Conservation (phyloP, 2,797 vertebrate species). For the Tenualosa ilisha region DNA sequence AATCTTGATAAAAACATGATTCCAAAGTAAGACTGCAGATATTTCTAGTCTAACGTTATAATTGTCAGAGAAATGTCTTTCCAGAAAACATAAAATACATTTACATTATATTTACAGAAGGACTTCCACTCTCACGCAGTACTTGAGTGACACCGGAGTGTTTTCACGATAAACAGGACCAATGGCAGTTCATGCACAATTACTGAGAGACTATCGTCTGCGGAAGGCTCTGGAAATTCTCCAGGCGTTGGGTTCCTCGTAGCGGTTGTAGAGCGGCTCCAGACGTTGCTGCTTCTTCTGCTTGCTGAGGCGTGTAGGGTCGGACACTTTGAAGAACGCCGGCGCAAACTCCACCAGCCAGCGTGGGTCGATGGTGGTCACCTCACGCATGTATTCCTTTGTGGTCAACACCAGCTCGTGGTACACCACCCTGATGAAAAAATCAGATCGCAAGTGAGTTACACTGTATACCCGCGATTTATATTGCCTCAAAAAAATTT, state of each 20-base stretch:
- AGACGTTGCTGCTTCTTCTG: slow-evolving; percentile 98
- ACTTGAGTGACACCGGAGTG: not conserved
- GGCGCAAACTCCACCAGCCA: slow-evolving; percentile 98
- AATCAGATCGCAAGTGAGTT: not conserved
- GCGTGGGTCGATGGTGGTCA: slow-evolving; percentile 96
- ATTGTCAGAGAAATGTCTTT: not conserved
- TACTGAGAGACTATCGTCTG: slow-evolving; percentile 72
- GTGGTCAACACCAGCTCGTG: slow-evolving; percentile 97
- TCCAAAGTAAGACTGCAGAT: not conserved
- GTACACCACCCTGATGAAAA: slow-evolving; percentile 88
- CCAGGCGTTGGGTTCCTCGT: slow-evolving; percentile 98
- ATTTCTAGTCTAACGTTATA: not conserved
- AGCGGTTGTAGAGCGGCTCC: slow-evolving; percentile 96
- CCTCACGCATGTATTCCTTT: slow-evolving; percentile 98
- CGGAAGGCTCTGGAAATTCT: slow-evolving; percentile 95
- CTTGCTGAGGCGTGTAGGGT: slow-evolving; percentile 97
- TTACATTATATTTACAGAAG: slow-evolving; percentile 21
- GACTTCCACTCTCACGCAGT: not conserved
- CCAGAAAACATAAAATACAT: not conserved
- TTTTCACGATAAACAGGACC: not conserved
- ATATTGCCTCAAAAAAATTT: too few relatives aligned
- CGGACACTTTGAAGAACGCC: slow-evolving; percentile 98
- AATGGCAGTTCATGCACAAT: not conserved
- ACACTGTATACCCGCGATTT: too few relatives aligned
- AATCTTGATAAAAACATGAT: not conserved